Conservation (phyloP, 2,888 invertebrate species). For the Dryobotodes eremita region DNA sequence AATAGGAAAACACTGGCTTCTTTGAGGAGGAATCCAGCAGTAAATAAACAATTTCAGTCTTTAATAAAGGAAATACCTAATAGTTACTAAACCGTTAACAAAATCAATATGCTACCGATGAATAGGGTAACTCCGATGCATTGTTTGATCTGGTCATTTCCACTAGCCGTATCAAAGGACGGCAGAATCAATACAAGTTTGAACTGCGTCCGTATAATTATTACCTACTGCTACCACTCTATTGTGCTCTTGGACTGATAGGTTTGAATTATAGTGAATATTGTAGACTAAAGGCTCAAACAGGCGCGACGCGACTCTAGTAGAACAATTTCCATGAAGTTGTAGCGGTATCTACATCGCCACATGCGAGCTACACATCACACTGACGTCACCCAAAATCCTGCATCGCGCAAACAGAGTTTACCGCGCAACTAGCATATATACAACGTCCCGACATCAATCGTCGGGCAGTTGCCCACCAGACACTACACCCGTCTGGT, state of each 20-base stretch:
- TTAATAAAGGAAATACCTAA: neutral
- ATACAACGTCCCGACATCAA: too few relatives aligned
- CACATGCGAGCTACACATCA: too few relatives aligned
- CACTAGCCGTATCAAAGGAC: neutral
- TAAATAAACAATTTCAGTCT: neutral
- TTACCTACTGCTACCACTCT: neutral
- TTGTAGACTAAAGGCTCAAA: neutral
- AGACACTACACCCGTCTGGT: too few relatives aligned
- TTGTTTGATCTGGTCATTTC: constrained; percentile 2
- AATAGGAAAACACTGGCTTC: neutral
- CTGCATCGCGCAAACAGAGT: too few relatives aligned
- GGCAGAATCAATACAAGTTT: constrained; percentile 5
- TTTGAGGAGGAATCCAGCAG: neutral
- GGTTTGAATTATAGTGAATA: neutral
- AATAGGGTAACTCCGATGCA: neutral
- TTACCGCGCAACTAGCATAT: too few relatives aligned
- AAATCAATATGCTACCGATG: neutral
- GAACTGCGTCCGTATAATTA: constrained; percentile 21
- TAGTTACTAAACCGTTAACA: neutral
- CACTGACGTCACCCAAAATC: too few relatives aligned
- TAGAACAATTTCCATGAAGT: too few relatives aligned
- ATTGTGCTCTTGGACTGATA: constrained; percentile 9
- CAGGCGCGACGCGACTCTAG: too few relatives aligned
- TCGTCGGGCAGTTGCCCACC: too few relatives aligned
- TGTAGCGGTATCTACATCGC: too few relatives aligned